Evolutionary conservation across 1,140 invertebrate species (phyloP), one percentile per base, ranked within the genome.

Genomic region (Drosophila micromelanica): DNA sequence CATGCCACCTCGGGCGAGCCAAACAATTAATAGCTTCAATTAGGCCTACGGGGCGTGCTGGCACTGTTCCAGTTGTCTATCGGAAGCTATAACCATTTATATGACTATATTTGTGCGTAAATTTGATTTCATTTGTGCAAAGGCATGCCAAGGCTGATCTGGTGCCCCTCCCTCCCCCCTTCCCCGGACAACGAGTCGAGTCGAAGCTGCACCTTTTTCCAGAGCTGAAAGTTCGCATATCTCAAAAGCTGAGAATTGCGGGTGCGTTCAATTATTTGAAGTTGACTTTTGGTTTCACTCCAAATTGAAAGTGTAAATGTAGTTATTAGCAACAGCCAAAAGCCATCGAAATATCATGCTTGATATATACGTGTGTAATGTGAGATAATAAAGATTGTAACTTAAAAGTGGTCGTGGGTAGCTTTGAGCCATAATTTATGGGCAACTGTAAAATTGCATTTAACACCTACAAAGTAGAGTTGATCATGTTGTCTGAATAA

Each of bases 21-120:
- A 70, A 78, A 89, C 84, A 89, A 89, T 89, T 89, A 89, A 89
- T 89, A 89, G 84, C 84, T 65, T 89, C 84, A 89, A 89, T 89
- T 89, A 89, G 84, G 89, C 84, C 84, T 89, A 77, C 67, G 79
- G 76, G 80, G 76, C 84, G 65, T 68, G 67, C 59, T 76, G 27
- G 38, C 59, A 65, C 45, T 67, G 61, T 76, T 85, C 64, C 84
- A 87, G 76, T 86, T 86, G 84, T 89, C 55, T 67, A 56, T 73
- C 84, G 84, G 84, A 89, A 89, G 84, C 84, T 89, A 89, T 89
- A 89, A 75, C 79, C 79, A 84, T 89, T 89, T 81, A 80, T 80
- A 90, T 80, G 85, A 78, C 84, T 89, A 84, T 90, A 87, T 87
- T 77, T 89, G 84, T 84, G 73, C 73, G 84, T 80, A 89, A 89